These are phyloP conservation scores for Philhelius pedissequus DNA, from an alignment of 2,888 invertebrate genomes.

Conservation along the genomic window DNA sequence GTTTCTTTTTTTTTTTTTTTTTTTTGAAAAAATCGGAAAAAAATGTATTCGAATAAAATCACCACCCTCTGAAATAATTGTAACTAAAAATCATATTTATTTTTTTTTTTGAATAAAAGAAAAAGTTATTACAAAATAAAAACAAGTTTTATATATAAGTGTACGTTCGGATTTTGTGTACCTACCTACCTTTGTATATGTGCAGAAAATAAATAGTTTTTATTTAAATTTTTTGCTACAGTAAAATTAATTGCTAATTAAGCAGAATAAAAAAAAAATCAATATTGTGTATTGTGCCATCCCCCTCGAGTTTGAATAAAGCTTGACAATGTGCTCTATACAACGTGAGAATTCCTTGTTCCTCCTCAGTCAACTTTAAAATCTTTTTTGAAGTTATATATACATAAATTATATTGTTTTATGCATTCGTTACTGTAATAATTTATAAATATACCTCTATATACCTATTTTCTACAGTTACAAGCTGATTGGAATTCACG, in stretches of 20 bases:
- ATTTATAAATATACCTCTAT: neutral
- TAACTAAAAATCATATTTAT: neutral
- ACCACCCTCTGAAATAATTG: neutral
- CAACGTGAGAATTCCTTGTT: conserved; percentile 66
- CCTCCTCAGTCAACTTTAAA: conserved; percentile 48
- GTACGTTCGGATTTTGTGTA: conserved; percentile 46
- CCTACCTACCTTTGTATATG: too few species aligned
- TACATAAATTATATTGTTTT: conserved; percentile 15
- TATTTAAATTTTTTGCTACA: neutral
- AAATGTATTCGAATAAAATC: neutral
- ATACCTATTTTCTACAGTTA: neutral
- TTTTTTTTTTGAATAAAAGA: neutral
- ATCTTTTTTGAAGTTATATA: conserved; percentile 30
- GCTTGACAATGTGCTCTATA: conserved; percentile 66
- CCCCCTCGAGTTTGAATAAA: conserved; percentile 58
- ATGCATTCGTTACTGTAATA: conserved; percentile 34
- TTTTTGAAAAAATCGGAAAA: neutral
- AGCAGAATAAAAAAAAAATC: conserved; percentile 51
- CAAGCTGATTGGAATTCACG: conserved; percentile 14
- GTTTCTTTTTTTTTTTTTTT: neutral
- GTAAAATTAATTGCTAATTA: conserved; percentile 34
- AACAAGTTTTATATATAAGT: neutral
- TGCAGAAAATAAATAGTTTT: conserved; percentile 20
- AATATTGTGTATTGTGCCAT: conserved; percentile 65
- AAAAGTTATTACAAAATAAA: neutral